Percentiles rank a stretch among this genome's conserved stretches.
Conservation (phyloP, 2,888 invertebrate genomes). For the Eilema griseolum region DNA sequence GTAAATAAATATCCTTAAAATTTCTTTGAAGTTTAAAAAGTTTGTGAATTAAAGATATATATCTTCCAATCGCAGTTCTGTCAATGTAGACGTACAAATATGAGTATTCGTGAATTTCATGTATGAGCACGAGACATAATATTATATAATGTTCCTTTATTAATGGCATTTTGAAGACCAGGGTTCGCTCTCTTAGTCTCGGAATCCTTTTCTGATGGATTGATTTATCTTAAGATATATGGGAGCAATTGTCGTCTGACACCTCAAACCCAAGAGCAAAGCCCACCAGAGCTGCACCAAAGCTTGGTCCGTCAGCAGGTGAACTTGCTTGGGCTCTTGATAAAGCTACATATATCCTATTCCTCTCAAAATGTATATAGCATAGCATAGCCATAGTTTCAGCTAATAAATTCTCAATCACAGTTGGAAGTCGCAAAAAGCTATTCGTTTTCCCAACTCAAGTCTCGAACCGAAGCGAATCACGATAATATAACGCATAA, state of each 20-base stretch:
- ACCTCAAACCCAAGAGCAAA: neutral
- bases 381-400: neutral
- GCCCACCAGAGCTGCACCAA: too few relatives aligned
- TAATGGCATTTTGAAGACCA: neutral
- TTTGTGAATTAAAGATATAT: neutral
- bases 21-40: neutral
- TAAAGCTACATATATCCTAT: neutral
- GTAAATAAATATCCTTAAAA: neutral
- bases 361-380: neutral
- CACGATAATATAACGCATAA: constrained; percentile 45
- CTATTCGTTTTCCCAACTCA: constrained; percentile 29
- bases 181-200: neutral
- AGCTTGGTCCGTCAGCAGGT: neutral
- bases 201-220: too few relatives aligned
- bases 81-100: too few relatives aligned
- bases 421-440: neutral
- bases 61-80: neutral
- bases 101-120: too few relatives aligned
- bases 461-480: constrained; percentile 40
- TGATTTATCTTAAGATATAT: too few relatives aligned
- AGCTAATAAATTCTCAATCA: neutral
- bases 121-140: too few relatives aligned
- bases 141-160: too few relatives aligned
- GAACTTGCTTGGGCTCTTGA: neutral
- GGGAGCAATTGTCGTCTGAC: neutral